phyloP scores from a whole-genome alignment of 2,888 invertebrate genomes.

The Pterostichus niger region DNA sequence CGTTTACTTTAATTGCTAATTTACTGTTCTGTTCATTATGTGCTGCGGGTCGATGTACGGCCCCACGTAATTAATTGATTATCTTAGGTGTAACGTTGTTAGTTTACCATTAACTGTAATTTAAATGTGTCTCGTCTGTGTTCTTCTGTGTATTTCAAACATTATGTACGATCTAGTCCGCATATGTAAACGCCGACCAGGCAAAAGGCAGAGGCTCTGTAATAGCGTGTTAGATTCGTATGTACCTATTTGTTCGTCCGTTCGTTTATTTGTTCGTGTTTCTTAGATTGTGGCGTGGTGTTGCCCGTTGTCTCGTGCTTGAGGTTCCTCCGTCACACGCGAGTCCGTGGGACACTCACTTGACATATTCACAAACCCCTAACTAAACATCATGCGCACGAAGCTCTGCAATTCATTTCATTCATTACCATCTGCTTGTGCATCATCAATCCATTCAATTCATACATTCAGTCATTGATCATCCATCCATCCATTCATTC shows the following conservation, averaged over 20 bases:
- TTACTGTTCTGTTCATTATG: constrained; percentile 56
- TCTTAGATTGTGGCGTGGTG: constrained; percentile 67
- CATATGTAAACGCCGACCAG: constrained; percentile 66
- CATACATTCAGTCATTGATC: constrained; percentile 5
- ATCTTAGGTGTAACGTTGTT: constrained; percentile 67
- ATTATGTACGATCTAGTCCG: constrained; percentile 67
- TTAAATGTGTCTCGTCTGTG: constrained; percentile 67
- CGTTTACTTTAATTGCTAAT: constrained; percentile 46
- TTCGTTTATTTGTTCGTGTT: constrained; percentile 66
- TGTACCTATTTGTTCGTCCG: constrained; percentile 66
- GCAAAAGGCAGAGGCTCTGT: constrained; percentile 66
- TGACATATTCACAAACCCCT: constrained; percentile 6
- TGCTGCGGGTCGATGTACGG: constrained; percentile 58
- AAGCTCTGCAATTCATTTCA: constrained; percentile 10
- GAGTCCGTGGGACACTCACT: constrained; percentile 45
- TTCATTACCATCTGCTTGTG: not conserved
- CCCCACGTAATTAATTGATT: constrained; percentile 64
- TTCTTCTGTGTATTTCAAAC: constrained; percentile 65
- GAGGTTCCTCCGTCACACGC: constrained; percentile 65
- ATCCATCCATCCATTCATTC: constrained; percentile 24
- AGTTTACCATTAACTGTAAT: constrained; percentile 67
- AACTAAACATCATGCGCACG: constrained; percentile 11
- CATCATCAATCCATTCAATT: constrained; percentile 20
- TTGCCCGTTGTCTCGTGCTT: constrained; percentile 64
- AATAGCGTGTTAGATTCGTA: constrained; percentile 65